Conservation (phyloP, 1,140 invertebrate species). For the Drosophila pseudoananassae region DNA sequence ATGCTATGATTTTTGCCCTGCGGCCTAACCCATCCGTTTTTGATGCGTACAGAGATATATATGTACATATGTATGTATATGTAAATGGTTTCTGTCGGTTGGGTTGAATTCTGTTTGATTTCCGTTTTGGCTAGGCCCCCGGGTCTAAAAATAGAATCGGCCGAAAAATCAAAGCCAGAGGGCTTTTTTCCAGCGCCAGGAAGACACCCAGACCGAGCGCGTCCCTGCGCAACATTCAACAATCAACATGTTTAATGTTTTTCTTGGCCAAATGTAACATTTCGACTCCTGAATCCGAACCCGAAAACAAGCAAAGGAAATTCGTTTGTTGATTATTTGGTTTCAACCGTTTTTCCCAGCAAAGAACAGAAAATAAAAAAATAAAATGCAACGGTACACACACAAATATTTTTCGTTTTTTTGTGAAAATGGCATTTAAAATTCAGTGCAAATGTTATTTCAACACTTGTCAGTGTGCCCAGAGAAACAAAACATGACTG, state of each 20-base stretch:
- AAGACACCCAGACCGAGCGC: neutral
- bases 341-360: constrained; percentile 7
- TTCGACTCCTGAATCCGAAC: constrained; percentile 18
- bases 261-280: constrained; percentile 34
- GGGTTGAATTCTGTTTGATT: constrained; percentile 49
- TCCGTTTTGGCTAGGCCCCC: constrained; percentile 36
- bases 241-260: constrained; percentile 49
- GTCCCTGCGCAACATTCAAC: constrained; percentile 32
- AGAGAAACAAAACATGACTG: constrained; percentile 38
- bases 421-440: constrained; percentile 42
- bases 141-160: constrained; percentile 35
- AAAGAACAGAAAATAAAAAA: constrained; percentile 7
- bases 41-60: constrained; percentile 1
- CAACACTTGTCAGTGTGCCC: constrained; percentile 48
- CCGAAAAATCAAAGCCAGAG: constrained; percentile 30
- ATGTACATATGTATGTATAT: constrained; percentile 4
- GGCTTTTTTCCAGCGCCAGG: neutral
- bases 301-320: constrained; percentile 20
- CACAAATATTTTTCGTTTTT: constrained; percentile 8
- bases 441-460: constrained; percentile 64
- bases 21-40: neutral
- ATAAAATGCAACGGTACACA: neutral
- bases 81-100: constrained; percentile 7
- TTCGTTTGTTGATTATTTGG: constrained; percentile 52
- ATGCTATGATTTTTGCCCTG: constrained; percentile 38